These are phyloP conservation scores for Drosophila leontia DNA, from an alignment of 1,140 invertebrate species.

Conservation along the genomic window DNA sequence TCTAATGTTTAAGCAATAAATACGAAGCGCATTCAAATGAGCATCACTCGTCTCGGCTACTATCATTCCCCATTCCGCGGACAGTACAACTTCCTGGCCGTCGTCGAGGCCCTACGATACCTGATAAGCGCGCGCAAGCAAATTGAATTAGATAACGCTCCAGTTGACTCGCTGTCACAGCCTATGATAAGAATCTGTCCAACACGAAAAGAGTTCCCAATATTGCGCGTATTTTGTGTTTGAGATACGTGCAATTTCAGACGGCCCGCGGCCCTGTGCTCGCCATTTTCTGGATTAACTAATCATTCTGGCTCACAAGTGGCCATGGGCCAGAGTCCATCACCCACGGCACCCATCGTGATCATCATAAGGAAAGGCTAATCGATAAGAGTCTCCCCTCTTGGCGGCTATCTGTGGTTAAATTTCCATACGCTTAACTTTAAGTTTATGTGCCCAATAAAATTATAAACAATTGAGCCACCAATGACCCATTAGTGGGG, in stretches of 20 bases:
- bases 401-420: slow-evolving; percentile 25
- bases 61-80: background rate
- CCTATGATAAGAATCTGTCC: slow-evolving; percentile 68
- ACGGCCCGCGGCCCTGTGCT: slow-evolving; percentile 46
- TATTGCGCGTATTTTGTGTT: slow-evolving; percentile 43
- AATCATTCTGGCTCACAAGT: slow-evolving; percentile 31
- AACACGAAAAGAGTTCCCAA: slow-evolving; percentile 42
- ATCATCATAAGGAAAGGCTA: slow-evolving; percentile 24
- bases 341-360: slow-evolving; percentile 1
- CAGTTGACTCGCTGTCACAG: slow-evolving; percentile 58
- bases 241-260: slow-evolving; percentile 72
- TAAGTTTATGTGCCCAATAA: slow-evolving; percentile 42
- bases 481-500: slow-evolving; percentile 33
- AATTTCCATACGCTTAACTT: slow-evolving; percentile 37
- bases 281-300: slow-evolving; percentile 40
- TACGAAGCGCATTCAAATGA: slow-evolving; percentile 49
- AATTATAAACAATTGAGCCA: slow-evolving; percentile 23
- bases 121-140: slow-evolving; percentile 49
- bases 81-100: slow-evolving; percentile 41
- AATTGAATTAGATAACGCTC: slow-evolving; percentile 76
- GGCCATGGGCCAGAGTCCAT: slow-evolving; percentile 27
- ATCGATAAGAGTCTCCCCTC: slow-evolving; percentile 17
- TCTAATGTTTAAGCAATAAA: slow-evolving; percentile 79
- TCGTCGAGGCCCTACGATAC: slow-evolving; percentile 26
- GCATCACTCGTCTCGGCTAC: slow-evolving; percentile 15